Percentiles rank a stretch among this genome's conserved stretches.
These are phyloP conservation scores for Zosterops japonicus DNA, from an alignment of 2,113 vertebrate genomes.

Conservation along the genomic window DNA sequence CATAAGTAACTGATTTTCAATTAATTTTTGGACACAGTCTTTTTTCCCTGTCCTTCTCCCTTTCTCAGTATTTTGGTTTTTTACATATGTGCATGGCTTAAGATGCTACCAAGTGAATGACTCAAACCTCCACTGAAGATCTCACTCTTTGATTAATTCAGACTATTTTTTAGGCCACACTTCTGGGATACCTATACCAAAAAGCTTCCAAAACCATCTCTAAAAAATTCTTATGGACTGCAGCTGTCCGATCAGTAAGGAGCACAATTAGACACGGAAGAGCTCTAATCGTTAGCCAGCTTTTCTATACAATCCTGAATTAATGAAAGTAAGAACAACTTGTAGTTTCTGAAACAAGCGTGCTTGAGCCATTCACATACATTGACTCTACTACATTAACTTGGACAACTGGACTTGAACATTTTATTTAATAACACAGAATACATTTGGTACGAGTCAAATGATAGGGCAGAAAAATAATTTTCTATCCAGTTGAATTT, in stretches of 20 bases:
- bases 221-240: not conserved
- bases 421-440: not conserved
- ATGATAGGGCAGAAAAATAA: not conserved
- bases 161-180: not conserved
- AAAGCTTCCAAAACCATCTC: not conserved
- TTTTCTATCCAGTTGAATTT: not conserved
- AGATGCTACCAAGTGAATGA: not conserved
- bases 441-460: not conserved
- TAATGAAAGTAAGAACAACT: not conserved
- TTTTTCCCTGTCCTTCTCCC: not conserved
- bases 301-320: not conserved
- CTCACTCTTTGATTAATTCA: not conserved
- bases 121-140: not conserved
- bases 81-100: not conserved
- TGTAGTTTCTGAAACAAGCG: not conserved
- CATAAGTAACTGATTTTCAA: not conserved
- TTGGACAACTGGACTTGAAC: not conserved
- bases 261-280: not conserved
- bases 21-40: not conserved
- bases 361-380: not conserved
- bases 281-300: not conserved
- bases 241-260: not conserved
- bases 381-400: not conserved
- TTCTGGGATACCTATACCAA: not conserved
- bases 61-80: not conserved